Evolutionary conservation across 2,113 vertebrate genomes (phyloP).

Genomic region (Heloderma charlesbogerti): DNA sequence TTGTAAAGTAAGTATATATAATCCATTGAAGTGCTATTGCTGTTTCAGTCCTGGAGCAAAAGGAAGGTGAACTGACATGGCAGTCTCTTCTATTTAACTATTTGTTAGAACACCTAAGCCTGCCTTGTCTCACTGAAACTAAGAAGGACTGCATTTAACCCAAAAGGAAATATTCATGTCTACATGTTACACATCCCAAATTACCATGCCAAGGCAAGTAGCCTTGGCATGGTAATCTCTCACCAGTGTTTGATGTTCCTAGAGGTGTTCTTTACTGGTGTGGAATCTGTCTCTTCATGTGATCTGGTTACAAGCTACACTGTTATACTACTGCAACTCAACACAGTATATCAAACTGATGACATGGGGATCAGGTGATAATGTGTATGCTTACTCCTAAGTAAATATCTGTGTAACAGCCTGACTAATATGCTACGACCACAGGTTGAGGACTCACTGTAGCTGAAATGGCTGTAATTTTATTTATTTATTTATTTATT

Average conservation of each 20-base stretch:
- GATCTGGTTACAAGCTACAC: neutral
- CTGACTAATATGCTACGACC: neutral
- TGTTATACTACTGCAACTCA: neutral
- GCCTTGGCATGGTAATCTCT: neutral
- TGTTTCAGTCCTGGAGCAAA: neutral
- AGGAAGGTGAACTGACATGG: neutral
- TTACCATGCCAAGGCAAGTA: neutral
- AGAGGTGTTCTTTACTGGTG: neutral
- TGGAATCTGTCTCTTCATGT: neutral
- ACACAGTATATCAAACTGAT: too few species aligned
- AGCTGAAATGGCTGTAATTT: neutral
- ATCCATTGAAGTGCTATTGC: neutral
- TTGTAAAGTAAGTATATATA: conserved; percentile 87
- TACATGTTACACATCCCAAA: neutral
- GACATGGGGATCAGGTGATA: too few species aligned
- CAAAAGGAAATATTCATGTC: neutral
- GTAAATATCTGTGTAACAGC: neutral
- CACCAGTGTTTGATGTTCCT: neutral
- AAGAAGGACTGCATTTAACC: too few species aligned
- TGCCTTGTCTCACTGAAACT: neutral
- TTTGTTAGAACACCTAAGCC: neutral
- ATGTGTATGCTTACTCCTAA: too few species aligned
- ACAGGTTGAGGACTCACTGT: neutral
- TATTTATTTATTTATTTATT: too few species aligned
- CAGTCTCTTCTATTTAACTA: neutral